Percentiles rank a stretch among this genome's conserved stretches.
Conservation (phyloP, 2,888 invertebrate species). For the Spodoptera exigua region DNA sequence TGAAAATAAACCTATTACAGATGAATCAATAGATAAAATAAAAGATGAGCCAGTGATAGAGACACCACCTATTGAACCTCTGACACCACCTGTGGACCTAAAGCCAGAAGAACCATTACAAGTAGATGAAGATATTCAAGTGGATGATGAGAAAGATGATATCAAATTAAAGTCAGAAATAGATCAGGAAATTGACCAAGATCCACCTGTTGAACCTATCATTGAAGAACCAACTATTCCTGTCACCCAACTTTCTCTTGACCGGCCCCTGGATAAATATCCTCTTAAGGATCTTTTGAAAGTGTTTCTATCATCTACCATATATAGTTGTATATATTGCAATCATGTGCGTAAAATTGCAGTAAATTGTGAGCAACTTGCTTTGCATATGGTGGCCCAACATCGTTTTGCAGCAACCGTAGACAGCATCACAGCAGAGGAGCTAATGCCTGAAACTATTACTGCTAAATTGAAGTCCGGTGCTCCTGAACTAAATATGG, state of each 20-base stretch:
- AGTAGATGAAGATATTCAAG: slow-evolving; percentile 63
- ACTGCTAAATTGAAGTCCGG: slow-evolving; percentile 90
- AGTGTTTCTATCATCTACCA: slow-evolving; percentile 92
- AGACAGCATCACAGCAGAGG: slow-evolving; percentile 93
- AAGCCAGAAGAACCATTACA: slow-evolving; percentile 58
- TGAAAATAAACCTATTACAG: slow-evolving; percentile 77
- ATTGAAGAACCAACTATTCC: slow-evolving; percentile 89
- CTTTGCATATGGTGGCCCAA: slow-evolving; percentile 93
- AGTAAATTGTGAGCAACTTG: slow-evolving; percentile 94
- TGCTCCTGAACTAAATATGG: slow-evolving; percentile 89
- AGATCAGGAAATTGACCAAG: slow-evolving; percentile 70
- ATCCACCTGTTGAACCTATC: slow-evolving; percentile 69
- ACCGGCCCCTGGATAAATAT: slow-evolving; percentile 93
- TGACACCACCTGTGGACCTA: slow-evolving; percentile 53
- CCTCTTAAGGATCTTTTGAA: slow-evolving; percentile 92
- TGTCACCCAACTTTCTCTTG: slow-evolving; percentile 92
- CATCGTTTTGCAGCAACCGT: slow-evolving; percentile 95
- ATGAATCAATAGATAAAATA: slow-evolving; percentile 54
- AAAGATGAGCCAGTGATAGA: slow-evolving; percentile 48
- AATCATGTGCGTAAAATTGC: slow-evolving; percentile 96
- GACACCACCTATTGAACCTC: slow-evolving; percentile 41
- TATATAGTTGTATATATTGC: slow-evolving; percentile 94
- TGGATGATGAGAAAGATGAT: slow-evolving; percentile 64
- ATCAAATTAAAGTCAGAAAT: slow-evolving; percentile 74
- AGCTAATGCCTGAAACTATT: slow-evolving; percentile 92